A percentile compares a stretch with the other conserved stretches of the same genome.
phyloP scores from a whole-genome alignment of 2,113 vertebrate genomes.

The Ursus arctos region DNA sequence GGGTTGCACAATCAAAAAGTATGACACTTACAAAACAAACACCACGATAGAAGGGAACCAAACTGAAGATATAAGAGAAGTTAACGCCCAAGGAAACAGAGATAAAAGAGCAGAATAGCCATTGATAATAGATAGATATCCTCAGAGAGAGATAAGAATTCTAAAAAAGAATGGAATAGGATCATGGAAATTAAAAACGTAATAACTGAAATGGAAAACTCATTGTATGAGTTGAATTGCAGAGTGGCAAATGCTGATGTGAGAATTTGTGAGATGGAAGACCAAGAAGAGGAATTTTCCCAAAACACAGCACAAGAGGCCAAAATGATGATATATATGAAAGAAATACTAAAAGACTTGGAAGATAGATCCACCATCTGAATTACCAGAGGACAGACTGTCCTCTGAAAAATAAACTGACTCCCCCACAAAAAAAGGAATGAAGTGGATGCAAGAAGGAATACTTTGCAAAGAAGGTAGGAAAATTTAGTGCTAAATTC shows the following conservation, averaged over 20 bases:
- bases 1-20: not conserved
- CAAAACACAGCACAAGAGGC: not conserved
- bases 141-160: not conserved
- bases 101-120: not conserved
- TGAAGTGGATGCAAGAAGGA: not conserved
- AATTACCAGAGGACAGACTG: not conserved
- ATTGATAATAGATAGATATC: not conserved
- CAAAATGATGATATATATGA: not conserved
- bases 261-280: not conserved
- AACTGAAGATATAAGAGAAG: not conserved
- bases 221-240: not conserved
- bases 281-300: not conserved
- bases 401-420: not conserved
- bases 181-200: not conserved
- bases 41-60: not conserved
- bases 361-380: not conserved
- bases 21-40: not conserved
- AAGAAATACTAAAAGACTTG: not conserved
- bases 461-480: not conserved
- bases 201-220: not conserved
- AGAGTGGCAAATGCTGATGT: not conserved
- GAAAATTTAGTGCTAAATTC: not conserved
- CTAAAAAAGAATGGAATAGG: not conserved
- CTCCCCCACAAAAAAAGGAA: not conserved
- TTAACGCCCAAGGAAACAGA: not conserved